phyloP scores from a whole-genome alignment of 1,140 invertebrate genomes.

The Drosophila tropicalis region DNA sequence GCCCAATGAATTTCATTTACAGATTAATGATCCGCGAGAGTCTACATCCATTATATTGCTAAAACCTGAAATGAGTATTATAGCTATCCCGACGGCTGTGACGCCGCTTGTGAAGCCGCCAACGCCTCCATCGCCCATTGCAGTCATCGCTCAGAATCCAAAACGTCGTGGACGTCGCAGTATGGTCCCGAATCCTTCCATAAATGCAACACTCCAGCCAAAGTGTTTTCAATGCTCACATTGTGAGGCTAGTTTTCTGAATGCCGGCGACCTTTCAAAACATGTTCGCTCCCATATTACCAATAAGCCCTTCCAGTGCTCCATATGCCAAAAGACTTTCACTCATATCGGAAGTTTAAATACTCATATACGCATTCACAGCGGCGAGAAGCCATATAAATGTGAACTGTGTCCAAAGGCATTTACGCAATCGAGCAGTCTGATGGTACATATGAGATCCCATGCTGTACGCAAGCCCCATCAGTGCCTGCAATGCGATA shows the following conservation, averaged over 20 bases:
- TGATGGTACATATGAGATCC: conserved; percentile 88
- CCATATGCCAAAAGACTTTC: conserved; percentile 83
- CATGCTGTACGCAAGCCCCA: conserved; percentile 89
- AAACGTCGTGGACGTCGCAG: conserved; percentile 66
- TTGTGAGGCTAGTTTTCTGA: conserved; percentile 86
- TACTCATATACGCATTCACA: conserved; percentile 93
- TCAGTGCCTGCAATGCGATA: conserved; percentile 86
- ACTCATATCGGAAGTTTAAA: conserved; percentile 91
- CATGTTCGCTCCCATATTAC: conserved; percentile 85
- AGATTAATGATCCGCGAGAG: conserved; percentile 57
- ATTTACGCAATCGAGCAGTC: conserved; percentile 89
- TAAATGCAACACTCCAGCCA: conserved; percentile 30
- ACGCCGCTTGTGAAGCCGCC: neutral
- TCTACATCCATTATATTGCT: conserved; percentile 76
- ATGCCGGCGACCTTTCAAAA: conserved; percentile 86
- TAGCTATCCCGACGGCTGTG: conserved; percentile 26
- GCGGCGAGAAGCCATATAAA: conserved; percentile 82
- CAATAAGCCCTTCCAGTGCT: conserved; percentile 84
- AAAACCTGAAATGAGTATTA: conserved; percentile 52
- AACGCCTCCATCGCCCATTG: neutral
- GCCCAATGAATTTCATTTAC: conserved; percentile 60
- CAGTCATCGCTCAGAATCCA: neutral
- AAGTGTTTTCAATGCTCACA: conserved; percentile 85
- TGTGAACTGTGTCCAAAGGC: conserved; percentile 84
- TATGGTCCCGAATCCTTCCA: conserved; percentile 45